Evolutionary conservation across 2,797 vertebrate species (phyloP).

Genomic region (Pelobates cultripes): DNA sequence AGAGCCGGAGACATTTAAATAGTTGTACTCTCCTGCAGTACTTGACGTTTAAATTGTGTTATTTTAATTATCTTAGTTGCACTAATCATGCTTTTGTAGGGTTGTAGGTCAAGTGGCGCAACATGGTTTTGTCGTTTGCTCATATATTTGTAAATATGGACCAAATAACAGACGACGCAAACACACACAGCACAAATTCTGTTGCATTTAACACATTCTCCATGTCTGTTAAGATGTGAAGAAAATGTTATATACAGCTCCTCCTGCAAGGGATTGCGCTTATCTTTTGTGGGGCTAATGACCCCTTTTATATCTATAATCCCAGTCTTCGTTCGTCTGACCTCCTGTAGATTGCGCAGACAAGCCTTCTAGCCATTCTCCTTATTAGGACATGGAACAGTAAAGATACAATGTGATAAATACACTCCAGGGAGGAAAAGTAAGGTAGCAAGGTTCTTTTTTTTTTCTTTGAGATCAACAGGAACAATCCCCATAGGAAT

Average conservation of each 20-base stretch:
- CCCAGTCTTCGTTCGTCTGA: not conserved
- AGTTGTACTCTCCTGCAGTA: too few relatives aligned
- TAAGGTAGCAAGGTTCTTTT: slow-evolving; percentile 18
- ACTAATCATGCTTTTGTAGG: not conserved
- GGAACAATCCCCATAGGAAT: slow-evolving; percentile 45
- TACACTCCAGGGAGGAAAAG: slow-evolving; percentile 27
- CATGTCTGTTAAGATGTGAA: not conserved
- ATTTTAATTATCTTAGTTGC: not conserved
- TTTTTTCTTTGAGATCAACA: slow-evolving; percentile 38
- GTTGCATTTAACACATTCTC: not conserved
- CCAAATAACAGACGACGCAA: not conserved
- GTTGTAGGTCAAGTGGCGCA: not conserved
- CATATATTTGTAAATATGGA: not conserved
- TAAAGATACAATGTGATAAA: slow-evolving; percentile 43
- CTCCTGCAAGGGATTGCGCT: not conserved
- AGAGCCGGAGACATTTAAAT: too few relatives aligned
- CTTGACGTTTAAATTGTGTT: too few relatives aligned
- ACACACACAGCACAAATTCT: not conserved
- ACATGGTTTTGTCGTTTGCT: not conserved
- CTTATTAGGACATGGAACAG: slow-evolving; percentile 32
- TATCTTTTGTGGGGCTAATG: not conserved
- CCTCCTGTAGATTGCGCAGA: slow-evolving; percentile 4
- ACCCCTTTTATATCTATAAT: slow-evolving; percentile 6
- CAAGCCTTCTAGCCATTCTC: slow-evolving; percentile 20
- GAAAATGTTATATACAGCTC: not conserved